phyloP scores from a whole-genome alignment of 2,888 invertebrate genomes.

The Caenorhabditis uteleia region DNA sequence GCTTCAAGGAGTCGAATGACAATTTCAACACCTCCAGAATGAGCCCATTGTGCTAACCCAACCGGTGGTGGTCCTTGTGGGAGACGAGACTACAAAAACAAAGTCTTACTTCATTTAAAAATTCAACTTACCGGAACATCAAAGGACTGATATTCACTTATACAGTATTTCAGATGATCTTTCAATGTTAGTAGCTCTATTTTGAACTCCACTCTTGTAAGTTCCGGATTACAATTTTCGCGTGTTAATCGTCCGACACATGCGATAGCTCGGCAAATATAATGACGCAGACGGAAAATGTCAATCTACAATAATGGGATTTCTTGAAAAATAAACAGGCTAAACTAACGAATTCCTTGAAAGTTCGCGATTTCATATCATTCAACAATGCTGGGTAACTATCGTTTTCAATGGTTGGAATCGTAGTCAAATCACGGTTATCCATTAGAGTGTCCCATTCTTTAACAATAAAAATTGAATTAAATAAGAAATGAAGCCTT shows the following conservation, averaged over 20 bases:
- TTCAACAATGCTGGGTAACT: slow-evolving; percentile 22
- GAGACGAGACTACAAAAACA: slow-evolving; percentile 10
- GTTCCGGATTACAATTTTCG: slow-evolving; percentile 1
- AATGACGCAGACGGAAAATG: slow-evolving; percentile 30
- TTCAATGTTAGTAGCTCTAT: slow-evolving; percentile 16
- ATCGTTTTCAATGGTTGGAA: slow-evolving; percentile 30
- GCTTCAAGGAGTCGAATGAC: slow-evolving; percentile 24
- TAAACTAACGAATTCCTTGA: slow-evolving; percentile 37
- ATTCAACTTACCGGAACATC: slow-evolving; percentile 6
- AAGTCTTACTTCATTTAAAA: neutral
- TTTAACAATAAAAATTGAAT: slow-evolving; percentile 2
- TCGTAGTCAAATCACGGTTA: slow-evolving; percentile 46
- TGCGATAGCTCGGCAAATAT: slow-evolving; percentile 35
- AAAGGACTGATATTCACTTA: slow-evolving; percentile 27
- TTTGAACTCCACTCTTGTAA: slow-evolving; percentile 10
- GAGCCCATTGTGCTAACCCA: slow-evolving; percentile 28
- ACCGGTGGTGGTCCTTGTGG: slow-evolving; percentile 34
- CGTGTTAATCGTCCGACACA: slow-evolving; percentile 25
- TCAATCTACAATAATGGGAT: slow-evolving; percentile 29
- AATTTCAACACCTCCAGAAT: slow-evolving; percentile 31
- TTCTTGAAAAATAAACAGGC: neutral
- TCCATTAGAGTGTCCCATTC: slow-evolving; percentile 43
- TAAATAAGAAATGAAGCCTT: slow-evolving; percentile 1
- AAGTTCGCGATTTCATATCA: slow-evolving; percentile 32
- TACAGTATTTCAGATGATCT: slow-evolving; percentile 42